Base-by-base conservation (phyloP, 2,888 invertebrate species). In the Sclerodermus sp. region DNA sequence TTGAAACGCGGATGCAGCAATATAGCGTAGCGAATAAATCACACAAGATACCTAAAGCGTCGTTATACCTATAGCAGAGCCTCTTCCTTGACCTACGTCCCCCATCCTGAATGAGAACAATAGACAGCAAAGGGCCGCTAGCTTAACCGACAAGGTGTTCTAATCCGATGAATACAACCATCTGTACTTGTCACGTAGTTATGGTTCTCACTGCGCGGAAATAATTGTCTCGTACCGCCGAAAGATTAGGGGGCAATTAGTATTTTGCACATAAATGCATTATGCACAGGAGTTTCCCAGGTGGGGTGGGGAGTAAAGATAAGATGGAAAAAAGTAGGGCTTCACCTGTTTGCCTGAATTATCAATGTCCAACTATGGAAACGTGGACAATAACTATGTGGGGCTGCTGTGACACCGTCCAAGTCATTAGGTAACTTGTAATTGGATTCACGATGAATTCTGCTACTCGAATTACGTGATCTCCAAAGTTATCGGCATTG, bases 341-440 rank as follows among this genome's bases (percentile, higher is more conserved):
- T n/a, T n/a, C n/a, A 8, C 23, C 8, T 23, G 3, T 23, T 23
- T 3, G 8, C 8, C 3, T 23, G 3, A 23, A 23, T 23, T 23
- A 23, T 3, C 8, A 3, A 8, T 23, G 4, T 5, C 4, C 3
- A 23, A 23, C 23, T 3, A 23, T 8, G 8, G 23, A 23, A 23
- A 23, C 23, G 8, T 3, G 23, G 8, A 23, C 23, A 23, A 23
- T 23, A 23, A 8, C 23, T 23, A 8, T 34, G n/a, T n/a, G n/a
- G n/a, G 12, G 34, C 13, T 4, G 34, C 34, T 34, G 34, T 13
- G 13, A 34, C 13, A 34, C 34, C 34, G 14, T 36, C 42, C 40
- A 30, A 57, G 55, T 54, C 58, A 62, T 64, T 68, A 66, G 64
- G 53, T 51, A 58, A 62, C 60, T 67, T 57, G 58, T 65, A 65